Conservation (phyloP, 2,797 vertebrate species). For the Sebastes trivittatus region DNA sequence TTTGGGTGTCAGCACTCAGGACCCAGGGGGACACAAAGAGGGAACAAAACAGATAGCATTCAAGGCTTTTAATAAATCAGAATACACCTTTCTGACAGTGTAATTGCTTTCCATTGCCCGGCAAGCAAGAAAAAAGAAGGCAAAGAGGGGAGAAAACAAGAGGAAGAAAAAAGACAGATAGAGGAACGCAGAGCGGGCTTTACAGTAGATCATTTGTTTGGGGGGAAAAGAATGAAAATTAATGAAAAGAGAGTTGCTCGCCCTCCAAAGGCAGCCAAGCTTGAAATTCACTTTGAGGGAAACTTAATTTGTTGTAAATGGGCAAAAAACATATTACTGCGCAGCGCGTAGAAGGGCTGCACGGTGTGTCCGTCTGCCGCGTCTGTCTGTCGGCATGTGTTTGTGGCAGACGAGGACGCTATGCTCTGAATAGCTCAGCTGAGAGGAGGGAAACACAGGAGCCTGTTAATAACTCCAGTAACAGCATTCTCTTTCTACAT, state of each 20-base stretch:
- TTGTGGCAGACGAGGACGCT: constrained; percentile 78
- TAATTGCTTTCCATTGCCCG: constrained; percentile 93
- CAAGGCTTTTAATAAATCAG: constrained; percentile 94
- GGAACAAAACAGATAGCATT: constrained; percentile 89
- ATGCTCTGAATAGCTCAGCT: constrained; percentile 83
- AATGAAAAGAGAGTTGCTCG: constrained; percentile 96
- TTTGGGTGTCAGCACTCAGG: constrained; percentile 78
- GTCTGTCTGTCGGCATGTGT: constrained; percentile 75
- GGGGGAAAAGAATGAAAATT: constrained; percentile 89
- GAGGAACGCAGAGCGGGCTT: constrained; percentile 84
- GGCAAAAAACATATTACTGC: constrained; percentile 96
- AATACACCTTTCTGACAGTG: constrained; percentile 94
- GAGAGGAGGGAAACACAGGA: constrained; percentile 79
- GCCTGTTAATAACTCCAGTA: constrained; percentile 82
- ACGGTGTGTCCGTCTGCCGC: constrained; percentile 73
- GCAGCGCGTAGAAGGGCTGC: constrained; percentile 70
- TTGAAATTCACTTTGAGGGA: constrained; percentile 98
- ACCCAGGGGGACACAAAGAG: constrained; percentile 74
- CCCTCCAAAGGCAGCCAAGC: constrained; percentile 91
- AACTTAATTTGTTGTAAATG: constrained; percentile 99
- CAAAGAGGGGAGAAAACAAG: constrained; percentile 51
- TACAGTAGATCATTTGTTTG: constrained; percentile 93
- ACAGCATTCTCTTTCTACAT: constrained; percentile 82
- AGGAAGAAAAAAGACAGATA: constrained; percentile 54
- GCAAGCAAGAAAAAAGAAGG: constrained; percentile 67